Percentiles rank a stretch among this genome's conserved stretches.
Conservation (phyloP, 2,113 vertebrate species). For the Ploceus nigricollis region DNA sequence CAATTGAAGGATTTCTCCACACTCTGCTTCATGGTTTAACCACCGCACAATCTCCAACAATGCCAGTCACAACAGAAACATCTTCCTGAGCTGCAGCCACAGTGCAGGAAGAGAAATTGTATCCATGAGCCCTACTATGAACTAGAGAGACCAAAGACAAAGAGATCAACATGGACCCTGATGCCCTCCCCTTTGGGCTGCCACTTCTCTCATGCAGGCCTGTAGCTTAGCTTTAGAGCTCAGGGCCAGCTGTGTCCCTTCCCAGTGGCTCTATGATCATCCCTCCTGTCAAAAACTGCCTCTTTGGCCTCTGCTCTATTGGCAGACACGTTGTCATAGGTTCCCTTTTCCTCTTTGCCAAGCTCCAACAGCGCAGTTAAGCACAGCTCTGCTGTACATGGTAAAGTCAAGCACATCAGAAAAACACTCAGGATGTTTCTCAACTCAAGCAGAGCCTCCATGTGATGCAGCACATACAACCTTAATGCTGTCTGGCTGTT, state of each 20-base stretch:
- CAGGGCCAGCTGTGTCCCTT: neutral
- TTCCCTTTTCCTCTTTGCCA: neutral
- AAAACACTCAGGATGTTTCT: neutral
- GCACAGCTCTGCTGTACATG: neutral
- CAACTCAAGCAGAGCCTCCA: neutral
- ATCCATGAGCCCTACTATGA: accelerated
- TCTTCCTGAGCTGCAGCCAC: neutral
- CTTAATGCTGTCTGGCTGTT: neutral
- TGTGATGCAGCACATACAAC: neutral
- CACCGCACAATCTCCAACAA: neutral
- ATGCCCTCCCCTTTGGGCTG: accelerated
- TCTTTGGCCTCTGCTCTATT: neutral
- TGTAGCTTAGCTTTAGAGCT: neutral
- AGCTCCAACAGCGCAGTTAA: neutral
- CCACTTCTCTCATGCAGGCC: neutral
- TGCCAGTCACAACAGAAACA: accelerated
- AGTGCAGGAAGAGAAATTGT: neutral
- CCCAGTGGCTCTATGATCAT: neutral
- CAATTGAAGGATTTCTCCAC: neutral
- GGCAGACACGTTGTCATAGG: neutral
- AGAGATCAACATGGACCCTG: accelerated
- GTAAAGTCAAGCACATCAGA: neutral
- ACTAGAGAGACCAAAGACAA: neutral
- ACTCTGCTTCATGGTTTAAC: neutral
- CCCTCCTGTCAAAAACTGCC: neutral